phyloP scores from a whole-genome alignment of 2,888 invertebrate genomes.

The Ichneumoninae sp. region DNA sequence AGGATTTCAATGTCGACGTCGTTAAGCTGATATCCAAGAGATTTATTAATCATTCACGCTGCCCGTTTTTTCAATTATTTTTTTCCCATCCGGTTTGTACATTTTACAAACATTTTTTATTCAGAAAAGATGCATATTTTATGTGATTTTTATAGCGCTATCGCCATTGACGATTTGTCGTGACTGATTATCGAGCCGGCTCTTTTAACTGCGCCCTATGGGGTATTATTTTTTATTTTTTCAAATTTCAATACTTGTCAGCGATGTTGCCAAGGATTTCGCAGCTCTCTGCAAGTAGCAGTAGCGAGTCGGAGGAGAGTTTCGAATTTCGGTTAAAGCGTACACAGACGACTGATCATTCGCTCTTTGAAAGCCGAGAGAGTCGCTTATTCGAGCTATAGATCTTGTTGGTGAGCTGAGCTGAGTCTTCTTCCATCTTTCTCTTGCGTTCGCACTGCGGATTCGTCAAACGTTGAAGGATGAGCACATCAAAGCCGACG shows the following conservation, averaged over 20 bases:
- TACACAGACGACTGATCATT: conserved; percentile 50
- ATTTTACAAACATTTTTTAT: background rate
- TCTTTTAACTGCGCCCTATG: background rate
- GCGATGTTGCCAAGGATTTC: background rate
- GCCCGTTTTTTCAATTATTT: background rate
- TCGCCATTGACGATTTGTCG: too few relatives aligned
- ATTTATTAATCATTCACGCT: background rate
- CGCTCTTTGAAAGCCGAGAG: conserved; percentile 63
- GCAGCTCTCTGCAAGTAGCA: background rate
- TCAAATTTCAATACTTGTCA: background rate
- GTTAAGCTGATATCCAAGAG: background rate
- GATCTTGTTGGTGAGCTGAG: conserved; percentile 11
- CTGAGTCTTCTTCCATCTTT: conserved; percentile 35
- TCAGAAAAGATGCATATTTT: background rate
- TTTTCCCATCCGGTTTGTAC: background rate
- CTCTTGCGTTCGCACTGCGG: conserved; percentile 67
- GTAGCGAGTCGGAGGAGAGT: conserved; percentile 73
- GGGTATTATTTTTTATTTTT: background rate
- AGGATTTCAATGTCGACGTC: conserved; percentile 15
- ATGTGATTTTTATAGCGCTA: background rate
- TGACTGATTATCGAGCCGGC: too few relatives aligned
- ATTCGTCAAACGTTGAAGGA: conserved; percentile 80
- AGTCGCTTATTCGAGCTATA: conserved; percentile 40
- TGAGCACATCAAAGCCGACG: conserved; percentile 78
- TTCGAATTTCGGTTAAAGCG: conserved; percentile 63